Conservation (phyloP, 1,140 invertebrate genomes). For the Pogonus chalceus region DNA sequence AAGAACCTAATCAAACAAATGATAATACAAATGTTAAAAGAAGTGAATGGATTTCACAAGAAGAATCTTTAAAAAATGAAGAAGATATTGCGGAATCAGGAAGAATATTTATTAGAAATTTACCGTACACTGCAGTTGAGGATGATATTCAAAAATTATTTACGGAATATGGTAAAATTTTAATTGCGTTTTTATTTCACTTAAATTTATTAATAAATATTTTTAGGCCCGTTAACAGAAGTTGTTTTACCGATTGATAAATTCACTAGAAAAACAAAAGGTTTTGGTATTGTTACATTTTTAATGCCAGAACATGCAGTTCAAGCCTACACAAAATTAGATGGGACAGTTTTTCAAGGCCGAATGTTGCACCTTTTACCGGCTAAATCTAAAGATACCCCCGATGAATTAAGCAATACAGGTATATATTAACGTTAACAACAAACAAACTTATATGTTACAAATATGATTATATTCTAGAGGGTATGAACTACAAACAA, state of each 20-base stretch:
- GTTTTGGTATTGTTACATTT: conserved; percentile 89
- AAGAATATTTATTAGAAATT: conserved; percentile 88
- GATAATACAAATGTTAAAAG: conserved; percentile 34
- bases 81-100: conserved; percentile 85
- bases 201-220: conserved; percentile 11
- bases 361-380: conserved; percentile 89
- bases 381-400: conserved; percentile 58
- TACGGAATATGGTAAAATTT: conserved; percentile 67
- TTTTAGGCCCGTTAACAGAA: conserved; percentile 74
- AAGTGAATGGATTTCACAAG: conserved; percentile 59
- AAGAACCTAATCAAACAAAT: conserved; percentile 36
- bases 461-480: conserved; percentile 32
- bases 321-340: conserved; percentile 75
- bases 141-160: conserved; percentile 79
- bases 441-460: background rate
- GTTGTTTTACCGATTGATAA: conserved; percentile 83
- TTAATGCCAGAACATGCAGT: conserved; percentile 93
- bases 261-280: conserved; percentile 76
- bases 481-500: conserved; percentile 66
- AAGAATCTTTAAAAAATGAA: conserved; percentile 57
- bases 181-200: conserved; percentile 11
- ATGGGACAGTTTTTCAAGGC: conserved; percentile 83
- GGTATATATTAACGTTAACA: conserved; percentile 31
- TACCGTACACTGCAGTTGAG: conserved; percentile 82
- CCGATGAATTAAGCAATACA: conserved; percentile 42